Evolutionary conservation across 2,113 vertebrate genomes (phyloP), one percentile per base, ranked within the genome.

Genomic region (Grus americana): DNA sequence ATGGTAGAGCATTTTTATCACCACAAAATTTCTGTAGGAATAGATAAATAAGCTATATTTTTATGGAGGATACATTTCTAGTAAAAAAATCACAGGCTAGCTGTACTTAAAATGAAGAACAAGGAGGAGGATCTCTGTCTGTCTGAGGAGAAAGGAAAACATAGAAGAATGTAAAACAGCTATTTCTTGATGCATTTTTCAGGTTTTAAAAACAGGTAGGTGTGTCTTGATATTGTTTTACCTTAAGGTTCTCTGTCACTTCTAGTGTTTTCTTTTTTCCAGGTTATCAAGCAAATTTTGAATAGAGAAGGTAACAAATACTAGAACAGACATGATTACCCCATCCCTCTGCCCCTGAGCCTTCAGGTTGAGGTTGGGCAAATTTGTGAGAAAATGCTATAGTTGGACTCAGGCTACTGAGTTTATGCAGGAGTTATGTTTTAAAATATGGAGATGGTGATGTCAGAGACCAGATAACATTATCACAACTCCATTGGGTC

Each of bases 301-400:
- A 79, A 34, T 24, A 61, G 12, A 2, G 5, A 71, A 67, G 8
- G 8, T 63, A 84, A 66, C 2, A 63, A 79, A 47, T 44, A 59
- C 6, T 27, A 36, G 32, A 75, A 49, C 2, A 44, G 18, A 66
- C 0, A 0, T 18, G 4, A 66, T 62, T 86, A 79, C 4, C 7
- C 17, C 2, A 26, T 40, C 11, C 18, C 2, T 1, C 11, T 70
- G 9, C 2, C 13, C 22, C 8, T 1, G 3, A 40, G 11, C 2
- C 27, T 68, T 90, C 21, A 52, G 12, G 7, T 50, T 2, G 5
- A 79, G 15, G 2, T 17, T 80, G 34, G 2, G 12, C 59, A 9
- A 3, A 15, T 49, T 61, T 73, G 8, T 62, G 42, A 86, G 59
- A 55, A 86, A 88, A 58, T 62, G 6, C 8, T 68, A 15, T 3